Percentiles rank a stretch among this genome's conserved stretches.
Conservation (phyloP, 2,888 invertebrate genomes). For the Ashinkailepas kermadecensis region DNA sequence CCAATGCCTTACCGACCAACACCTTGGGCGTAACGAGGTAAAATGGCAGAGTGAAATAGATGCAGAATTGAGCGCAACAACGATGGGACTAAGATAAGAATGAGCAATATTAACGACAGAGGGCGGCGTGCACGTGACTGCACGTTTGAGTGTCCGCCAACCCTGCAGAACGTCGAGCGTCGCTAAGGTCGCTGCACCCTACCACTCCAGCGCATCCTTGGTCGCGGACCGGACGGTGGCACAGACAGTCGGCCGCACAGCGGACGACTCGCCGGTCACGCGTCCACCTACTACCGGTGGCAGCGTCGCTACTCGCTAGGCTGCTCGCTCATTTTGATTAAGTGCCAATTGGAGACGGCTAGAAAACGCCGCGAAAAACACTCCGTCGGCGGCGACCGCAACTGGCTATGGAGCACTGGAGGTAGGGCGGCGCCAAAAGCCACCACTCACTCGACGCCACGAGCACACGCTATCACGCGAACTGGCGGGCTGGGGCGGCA, state of each 20-base stretch:
- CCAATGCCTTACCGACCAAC: background rate
- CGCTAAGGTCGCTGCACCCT: too few relatives aligned
- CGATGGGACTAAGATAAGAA: background rate
- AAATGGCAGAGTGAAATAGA: slow-evolving; percentile 5
- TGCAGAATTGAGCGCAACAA: slow-evolving; percentile 18
- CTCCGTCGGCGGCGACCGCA: background rate
- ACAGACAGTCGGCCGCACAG: too few relatives aligned
- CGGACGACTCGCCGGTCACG: background rate
- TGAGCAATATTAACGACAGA: background rate
- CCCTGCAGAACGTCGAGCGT: too few relatives aligned
- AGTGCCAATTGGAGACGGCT: background rate
- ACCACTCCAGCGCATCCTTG: too few relatives aligned
- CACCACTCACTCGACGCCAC: too few relatives aligned
- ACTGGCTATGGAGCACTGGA: background rate
- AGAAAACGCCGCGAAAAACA: background rate
- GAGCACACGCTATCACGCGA: too few relatives aligned
- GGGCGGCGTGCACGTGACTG: background rate
- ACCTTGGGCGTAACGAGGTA: background rate
- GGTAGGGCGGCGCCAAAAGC: background rate
- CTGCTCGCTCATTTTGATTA: background rate
- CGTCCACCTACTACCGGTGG: background rate
- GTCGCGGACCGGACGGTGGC: background rate
- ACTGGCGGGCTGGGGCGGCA: too few relatives aligned
- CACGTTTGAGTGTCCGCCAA: too few relatives aligned
- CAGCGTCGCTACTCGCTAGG: background rate